Conservation (phyloP, 2,113 vertebrate species). For the Haplochromis burtoni region DNA sequence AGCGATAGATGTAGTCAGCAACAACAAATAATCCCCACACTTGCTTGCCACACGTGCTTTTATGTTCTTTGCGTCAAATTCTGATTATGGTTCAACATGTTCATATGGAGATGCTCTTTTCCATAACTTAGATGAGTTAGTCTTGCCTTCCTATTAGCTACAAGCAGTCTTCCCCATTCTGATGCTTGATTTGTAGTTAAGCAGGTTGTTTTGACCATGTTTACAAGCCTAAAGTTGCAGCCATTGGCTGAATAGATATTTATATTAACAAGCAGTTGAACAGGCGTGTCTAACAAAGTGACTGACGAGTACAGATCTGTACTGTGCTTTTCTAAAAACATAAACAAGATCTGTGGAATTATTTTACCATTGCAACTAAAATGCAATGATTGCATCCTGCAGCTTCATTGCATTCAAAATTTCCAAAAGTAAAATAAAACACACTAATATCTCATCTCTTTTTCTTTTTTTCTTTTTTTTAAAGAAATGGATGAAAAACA, state of each 20-base stretch:
- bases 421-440: background rate
- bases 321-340: background rate
- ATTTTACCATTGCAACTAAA: background rate
- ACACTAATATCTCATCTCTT: background rate
- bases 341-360: background rate
- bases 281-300: background rate
- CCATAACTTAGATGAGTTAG: background rate
- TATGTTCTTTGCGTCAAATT: background rate
- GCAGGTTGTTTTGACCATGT: background rate
- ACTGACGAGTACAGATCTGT: background rate
- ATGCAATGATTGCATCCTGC: background rate
- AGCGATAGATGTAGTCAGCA: background rate
- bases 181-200: background rate
- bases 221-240: background rate
- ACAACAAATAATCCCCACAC: background rate
- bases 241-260: background rate
- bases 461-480: background rate
- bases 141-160: background rate
- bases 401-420: background rate
- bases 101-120: background rate
- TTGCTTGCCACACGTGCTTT: background rate
- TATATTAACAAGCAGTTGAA: background rate
- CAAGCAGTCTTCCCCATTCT: background rate
- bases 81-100: background rate
- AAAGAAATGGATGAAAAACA: background rate